Conservation (phyloP, 2,888 invertebrate species). For the Allygus modestus region DNA sequence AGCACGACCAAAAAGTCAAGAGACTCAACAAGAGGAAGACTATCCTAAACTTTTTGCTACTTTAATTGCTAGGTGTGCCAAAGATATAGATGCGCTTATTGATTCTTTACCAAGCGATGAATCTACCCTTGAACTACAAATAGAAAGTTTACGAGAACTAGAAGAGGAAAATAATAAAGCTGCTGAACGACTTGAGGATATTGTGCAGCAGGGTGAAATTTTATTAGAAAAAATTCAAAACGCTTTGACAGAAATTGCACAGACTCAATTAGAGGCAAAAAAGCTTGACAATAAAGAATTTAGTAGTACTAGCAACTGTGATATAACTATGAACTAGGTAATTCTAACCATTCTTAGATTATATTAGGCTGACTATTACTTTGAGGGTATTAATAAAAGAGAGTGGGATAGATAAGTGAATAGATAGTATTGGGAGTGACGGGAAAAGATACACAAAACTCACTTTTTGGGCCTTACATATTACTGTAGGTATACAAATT, state of each 20-base stretch:
- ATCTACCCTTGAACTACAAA: constrained; percentile 31
- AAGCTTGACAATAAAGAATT: constrained; percentile 44
- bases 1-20: constrained; percentile 23
- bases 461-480: too few relatives aligned
- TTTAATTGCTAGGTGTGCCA: constrained; percentile 48
- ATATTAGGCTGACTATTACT: too few relatives aligned
- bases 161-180: constrained; percentile 52
- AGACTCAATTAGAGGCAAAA: constrained; percentile 52
- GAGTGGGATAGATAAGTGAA: too few relatives aligned
- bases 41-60: constrained; percentile 46
- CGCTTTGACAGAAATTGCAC: constrained; percentile 43
- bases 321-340: neutral
- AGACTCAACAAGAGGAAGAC: constrained; percentile 34
- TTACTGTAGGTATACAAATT: too few relatives aligned
- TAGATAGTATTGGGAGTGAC: too few relatives aligned
- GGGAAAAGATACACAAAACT: too few relatives aligned
- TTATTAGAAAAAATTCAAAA: constrained; percentile 51
- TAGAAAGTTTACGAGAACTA: constrained; percentile 46
- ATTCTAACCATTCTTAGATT: neutral
- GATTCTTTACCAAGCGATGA: constrained; percentile 43
- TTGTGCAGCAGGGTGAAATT: constrained; percentile 43
- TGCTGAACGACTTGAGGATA: constrained; percentile 37
- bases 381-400: too few relatives aligned
- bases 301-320: neutral
- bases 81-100: constrained; percentile 48